A percentile compares a stretch with the other conserved stretches of the same genome.
phyloP scores from a whole-genome alignment of 2,888 invertebrate species.

The Archips crataeganus region DNA sequence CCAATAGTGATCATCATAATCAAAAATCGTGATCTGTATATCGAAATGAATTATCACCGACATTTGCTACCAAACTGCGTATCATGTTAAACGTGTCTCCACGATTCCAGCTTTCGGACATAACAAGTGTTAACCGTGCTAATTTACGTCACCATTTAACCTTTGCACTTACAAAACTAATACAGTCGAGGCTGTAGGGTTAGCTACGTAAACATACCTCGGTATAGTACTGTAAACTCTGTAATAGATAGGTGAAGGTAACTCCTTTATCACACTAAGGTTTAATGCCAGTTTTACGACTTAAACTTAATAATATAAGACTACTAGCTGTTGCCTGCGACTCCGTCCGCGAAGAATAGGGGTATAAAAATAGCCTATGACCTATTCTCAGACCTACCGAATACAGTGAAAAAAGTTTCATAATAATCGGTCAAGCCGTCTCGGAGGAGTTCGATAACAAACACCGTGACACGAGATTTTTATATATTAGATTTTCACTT shows the following conservation, averaged over 20 bases:
- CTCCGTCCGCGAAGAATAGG: too few species aligned
- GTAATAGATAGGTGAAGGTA: neutral
- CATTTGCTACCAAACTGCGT: neutral
- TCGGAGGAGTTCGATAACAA: too few species aligned
- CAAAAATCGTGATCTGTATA: neutral
- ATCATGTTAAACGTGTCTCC: neutral
- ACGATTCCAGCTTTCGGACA: slow-evolving; percentile 1
- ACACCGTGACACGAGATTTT: too few species aligned
- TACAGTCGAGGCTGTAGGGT: neutral
- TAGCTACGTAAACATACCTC: neutral
- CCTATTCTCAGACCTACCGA: too few species aligned
- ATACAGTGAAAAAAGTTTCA: too few species aligned
- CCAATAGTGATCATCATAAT: neutral
- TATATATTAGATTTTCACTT: too few species aligned
- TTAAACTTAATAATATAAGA: too few species aligned
- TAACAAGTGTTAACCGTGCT: slow-evolving; percentile 15
- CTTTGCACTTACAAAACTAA: slow-evolving; percentile 11
- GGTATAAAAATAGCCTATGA: too few species aligned
- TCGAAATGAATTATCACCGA: slow-evolving; percentile 5
- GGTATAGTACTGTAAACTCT: neutral
- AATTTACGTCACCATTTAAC: neutral
- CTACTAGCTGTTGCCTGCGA: too few species aligned
- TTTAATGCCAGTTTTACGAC: too few species aligned
- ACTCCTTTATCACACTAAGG: too few species aligned
- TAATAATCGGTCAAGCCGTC: too few species aligned